phyloP scores from a whole-genome alignment of 2,888 invertebrate genomes.

The Lapara coniferarum region DNA sequence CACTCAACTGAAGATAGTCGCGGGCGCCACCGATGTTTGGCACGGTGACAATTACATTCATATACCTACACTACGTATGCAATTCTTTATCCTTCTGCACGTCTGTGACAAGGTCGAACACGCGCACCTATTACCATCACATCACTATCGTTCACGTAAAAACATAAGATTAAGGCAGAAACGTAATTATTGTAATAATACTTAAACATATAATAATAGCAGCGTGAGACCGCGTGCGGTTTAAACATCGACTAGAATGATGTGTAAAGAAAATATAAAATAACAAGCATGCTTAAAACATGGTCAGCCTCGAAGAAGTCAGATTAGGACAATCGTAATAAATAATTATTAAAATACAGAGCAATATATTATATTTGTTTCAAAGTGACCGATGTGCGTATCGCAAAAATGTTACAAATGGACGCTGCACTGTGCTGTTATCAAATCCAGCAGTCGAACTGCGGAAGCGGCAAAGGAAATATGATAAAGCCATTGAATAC shows the following conservation, averaged over 20 bases:
- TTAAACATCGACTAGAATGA: too few species aligned
- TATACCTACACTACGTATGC: conserved; percentile 52
- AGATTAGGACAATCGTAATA: neutral
- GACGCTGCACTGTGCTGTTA: conserved; percentile 55
- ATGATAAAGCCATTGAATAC: conserved; percentile 68
- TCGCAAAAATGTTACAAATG: conserved; percentile 31
- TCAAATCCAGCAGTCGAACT: conserved; percentile 58
- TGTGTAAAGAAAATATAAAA: too few species aligned
- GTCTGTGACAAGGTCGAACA: conserved; percentile 58
- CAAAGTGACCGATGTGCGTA: neutral
- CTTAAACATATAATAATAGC: neutral
- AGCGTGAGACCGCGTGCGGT: neutral
- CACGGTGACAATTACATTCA: conserved; percentile 71
- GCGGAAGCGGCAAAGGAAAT: conserved; percentile 75
- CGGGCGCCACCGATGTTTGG: conserved; percentile 74
- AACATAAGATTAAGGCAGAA: neutral
- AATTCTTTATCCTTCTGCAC: conserved; percentile 70
- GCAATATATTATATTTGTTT: neutral
- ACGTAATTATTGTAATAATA: neutral
- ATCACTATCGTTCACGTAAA: conserved; percentile 22
- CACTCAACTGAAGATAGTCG: conserved; percentile 79
- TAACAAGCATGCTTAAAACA: too few species aligned
- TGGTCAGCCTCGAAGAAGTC: too few species aligned
- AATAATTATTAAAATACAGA: neutral
- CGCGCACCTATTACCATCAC: conserved; percentile 28